Evolutionary conservation across 2,888 invertebrate species (phyloP).

Genomic region (Mongoloraphidia duomilia): DNA sequence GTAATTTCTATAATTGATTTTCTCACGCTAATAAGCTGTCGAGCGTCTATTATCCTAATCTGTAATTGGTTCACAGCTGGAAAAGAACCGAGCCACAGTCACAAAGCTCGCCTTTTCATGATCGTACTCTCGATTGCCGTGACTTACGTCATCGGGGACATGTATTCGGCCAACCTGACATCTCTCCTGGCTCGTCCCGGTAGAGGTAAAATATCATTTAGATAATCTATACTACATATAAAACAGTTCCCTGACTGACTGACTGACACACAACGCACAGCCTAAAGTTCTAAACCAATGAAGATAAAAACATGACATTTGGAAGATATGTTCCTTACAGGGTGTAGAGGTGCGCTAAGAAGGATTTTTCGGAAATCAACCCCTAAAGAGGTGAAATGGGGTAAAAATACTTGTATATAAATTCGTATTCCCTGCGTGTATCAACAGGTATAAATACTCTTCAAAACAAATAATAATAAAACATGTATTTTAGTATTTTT

Average conservation of each 20-base stretch:
- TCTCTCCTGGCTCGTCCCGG: constrained; percentile 59
- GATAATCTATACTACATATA: not conserved
- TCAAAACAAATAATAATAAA: no score
- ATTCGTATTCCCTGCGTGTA: no score
- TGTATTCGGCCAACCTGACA: constrained; percentile 65
- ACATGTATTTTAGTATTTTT: no score
- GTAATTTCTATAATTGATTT: no score
- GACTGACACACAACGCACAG: not conserved
- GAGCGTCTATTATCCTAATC: not conserved
- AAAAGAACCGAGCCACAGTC: constrained; percentile 44
- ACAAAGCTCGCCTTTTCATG: constrained; percentile 52
- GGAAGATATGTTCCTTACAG: no score
- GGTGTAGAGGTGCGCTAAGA: no score
- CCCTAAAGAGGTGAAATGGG: no score
- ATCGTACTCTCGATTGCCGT: constrained; percentile 57
- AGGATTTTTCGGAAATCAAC: no score
- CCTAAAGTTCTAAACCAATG: not conserved
- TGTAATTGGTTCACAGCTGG: constrained; percentile 29
- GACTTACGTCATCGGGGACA: constrained; percentile 63
- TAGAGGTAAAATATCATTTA: constrained; percentile 26
- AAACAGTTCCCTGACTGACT: no score
- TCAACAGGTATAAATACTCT: no score
- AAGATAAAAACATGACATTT: not conserved
- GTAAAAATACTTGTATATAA: no score
- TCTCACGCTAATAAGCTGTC: not conserved